Evolutionary conservation across 1,140 invertebrate species (phyloP), one percentile per base, ranked within the genome.

Genomic region (Nasonia longicornis): DNA sequence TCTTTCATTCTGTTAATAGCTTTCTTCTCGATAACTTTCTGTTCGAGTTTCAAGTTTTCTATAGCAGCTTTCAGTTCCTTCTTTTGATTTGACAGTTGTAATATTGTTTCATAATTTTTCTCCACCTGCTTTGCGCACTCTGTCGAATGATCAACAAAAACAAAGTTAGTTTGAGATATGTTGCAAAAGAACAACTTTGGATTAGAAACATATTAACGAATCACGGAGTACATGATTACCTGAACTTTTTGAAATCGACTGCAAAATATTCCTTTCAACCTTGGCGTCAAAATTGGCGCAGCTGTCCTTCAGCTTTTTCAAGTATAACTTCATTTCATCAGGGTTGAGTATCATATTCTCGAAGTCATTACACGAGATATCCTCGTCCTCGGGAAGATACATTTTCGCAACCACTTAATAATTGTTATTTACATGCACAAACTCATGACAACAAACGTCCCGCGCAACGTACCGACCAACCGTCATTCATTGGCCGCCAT

Each of bases 11-110:
- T 35, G 78, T 85, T 86, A 0, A 29, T 42, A n/a, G 87, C 84
- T 58, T 88, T 86, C 79, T 87, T 89, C 8, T 87, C 84, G 6
- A 81, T 38, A 22, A 88, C 71, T 79, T 87, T 88, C 26, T 86
- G 83, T 22, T 86, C 26, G 1, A 87, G 63, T 22, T 77, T 77
- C 7, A 70, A 76, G n/a, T 69, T 45, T 8, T 89, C 85, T 3
- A 85, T 52, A 7, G 81, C n/a, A 20, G 14, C 73, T 70, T 84
- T 82, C 7, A 83, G 26, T 0, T 74, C 77, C 58, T 83, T 84
- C 8, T 45, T 82, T 22, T 86, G 35, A 26, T 83, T 76, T 29
- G 84, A 58, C 26, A 88, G 63, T 64, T 86, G 77, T 14, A 45
- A 76, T 11, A 87, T 81, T 4, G 73, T 74, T 16, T 81, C 64